Base-by-base conservation (phyloP, 1,140 invertebrate species). In the Drosophila auraria region DNA sequence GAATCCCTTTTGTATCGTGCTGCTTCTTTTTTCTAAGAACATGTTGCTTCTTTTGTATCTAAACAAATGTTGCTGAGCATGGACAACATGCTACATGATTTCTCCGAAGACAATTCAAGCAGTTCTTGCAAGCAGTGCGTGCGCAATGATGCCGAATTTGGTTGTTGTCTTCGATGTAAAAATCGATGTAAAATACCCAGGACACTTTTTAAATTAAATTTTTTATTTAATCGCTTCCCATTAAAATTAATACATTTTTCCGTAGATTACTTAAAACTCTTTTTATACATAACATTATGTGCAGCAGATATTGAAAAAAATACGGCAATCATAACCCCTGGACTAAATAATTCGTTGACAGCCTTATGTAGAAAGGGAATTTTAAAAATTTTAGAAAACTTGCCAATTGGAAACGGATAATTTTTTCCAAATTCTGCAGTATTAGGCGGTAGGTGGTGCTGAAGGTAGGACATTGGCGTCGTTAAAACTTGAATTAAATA, bases 141-240 rank as follows among this genome's bases (percentile, higher is more conserved):
- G 40, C 15, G 8, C n/a, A 0, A 17, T 23, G 23, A n/a, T 8
- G 11, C 17, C 0, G 2, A 11, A 25, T 30, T 30, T n/a, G 82
- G 82, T 83, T 84, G 23, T 30, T 56, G 78, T 84, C 82, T 61
- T 17, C 0, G 77, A 47, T 54, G 23, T 27, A 6, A 23, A 33
- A 40, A 64, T 69, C 4, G 2, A 11, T 17, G 25, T 63, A 6
- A 15, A 27, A 54, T 20, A 20, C 20, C 17, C 27, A 50, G 44
- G 44, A 61, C 23, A 47, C 9, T n/a, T 23, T 2, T 15, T 1
- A 20, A 33, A 44, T 40, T 15, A 5, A 5, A 11, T 59, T 20
- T 23, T 4, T 11, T 14, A 40, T 2, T 9, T n/a, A 5, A 17
- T 12, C 7, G 30, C 6, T 30, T 30, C 30, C 30, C 1, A 30